Conservation (phyloP, 2,888 invertebrate species). For the Plebejus argus region DNA sequence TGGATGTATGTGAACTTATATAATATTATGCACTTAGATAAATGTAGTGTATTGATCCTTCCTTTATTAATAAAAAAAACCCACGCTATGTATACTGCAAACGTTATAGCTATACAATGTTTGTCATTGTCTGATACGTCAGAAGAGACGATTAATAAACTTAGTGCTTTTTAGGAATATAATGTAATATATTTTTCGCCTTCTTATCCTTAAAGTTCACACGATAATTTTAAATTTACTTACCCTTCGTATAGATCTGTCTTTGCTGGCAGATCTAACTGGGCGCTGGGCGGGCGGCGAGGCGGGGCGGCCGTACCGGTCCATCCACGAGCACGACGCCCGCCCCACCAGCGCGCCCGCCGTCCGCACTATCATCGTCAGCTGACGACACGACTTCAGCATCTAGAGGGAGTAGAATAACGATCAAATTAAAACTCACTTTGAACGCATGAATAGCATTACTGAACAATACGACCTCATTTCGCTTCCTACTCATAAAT, state of each 20-base stretch:
- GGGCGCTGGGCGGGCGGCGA: constrained; percentile 84
- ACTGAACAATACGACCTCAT: background rate
- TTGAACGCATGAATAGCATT: background rate
- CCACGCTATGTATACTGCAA: too few relatives aligned
- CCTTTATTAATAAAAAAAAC: too few relatives aligned
- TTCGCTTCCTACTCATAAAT: background rate
- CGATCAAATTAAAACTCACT: background rate
- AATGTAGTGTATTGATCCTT: too few relatives aligned
- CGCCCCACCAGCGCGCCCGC: constrained; percentile 88
- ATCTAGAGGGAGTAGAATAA: constrained; percentile 79
- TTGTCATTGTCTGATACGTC: too few relatives aligned
- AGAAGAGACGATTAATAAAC: too few relatives aligned
- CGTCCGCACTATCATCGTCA: constrained; percentile 93
- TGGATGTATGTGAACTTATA: background rate
- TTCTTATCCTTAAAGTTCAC: background rate
- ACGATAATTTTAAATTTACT: constrained; percentile 45
- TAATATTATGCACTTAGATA: too few relatives aligned
- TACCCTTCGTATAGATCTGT: constrained; percentile 84
- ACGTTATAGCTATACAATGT: too few relatives aligned
- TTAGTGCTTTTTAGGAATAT: too few relatives aligned
- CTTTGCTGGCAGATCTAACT: constrained; percentile 80
- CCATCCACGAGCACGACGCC: constrained; percentile 97
- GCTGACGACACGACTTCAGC: constrained; percentile 92
- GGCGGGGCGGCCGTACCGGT: constrained; percentile 93
- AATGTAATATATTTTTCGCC: too few relatives aligned